Evolutionary conservation across 2,888 invertebrate genomes (phyloP).

Genomic region (Vanessa cardui): DNA sequence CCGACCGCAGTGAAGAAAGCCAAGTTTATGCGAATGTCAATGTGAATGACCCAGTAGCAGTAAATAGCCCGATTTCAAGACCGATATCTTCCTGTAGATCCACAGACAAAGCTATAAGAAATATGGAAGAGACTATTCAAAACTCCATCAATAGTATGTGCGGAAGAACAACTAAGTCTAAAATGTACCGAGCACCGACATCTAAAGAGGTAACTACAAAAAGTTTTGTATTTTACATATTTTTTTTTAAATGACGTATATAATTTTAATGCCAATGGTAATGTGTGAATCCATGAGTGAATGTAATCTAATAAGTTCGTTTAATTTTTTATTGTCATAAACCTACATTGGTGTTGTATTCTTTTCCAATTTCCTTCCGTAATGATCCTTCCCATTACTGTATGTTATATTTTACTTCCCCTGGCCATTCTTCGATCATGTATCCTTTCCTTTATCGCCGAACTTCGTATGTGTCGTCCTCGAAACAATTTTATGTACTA

Average conservation of each 20-base stretch:
- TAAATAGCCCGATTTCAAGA: conserved; percentile 38
- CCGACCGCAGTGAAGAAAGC: conserved; percentile 64
- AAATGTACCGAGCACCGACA: conserved; percentile 47
- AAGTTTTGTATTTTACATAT: neutral
- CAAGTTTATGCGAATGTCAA: conserved; percentile 42
- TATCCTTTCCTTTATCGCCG: no score
- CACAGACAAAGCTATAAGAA: conserved; percentile 53
- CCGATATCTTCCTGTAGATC: conserved; percentile 41
- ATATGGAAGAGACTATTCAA: conserved; percentile 52
- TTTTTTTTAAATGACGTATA: no score
- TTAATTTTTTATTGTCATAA: no score
- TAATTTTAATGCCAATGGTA: no score
- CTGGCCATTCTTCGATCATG: no score
- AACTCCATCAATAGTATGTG: conserved; percentile 52
- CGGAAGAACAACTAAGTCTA: conserved; percentile 40
- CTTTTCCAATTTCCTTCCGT: no score
- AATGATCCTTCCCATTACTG: no score
- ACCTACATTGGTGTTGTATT: no score
- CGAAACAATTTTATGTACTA: conserved; percentile 60
- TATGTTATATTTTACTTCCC: no score
- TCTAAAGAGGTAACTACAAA: conserved; percentile 59
- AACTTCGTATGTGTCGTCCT: neutral
- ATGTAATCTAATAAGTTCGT: no score
- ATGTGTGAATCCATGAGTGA: no score
- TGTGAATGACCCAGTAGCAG: conserved; percentile 44